phyloP scores from a whole-genome alignment of 2,113 vertebrate species.

The Pristiophorus japonicus region DNA sequence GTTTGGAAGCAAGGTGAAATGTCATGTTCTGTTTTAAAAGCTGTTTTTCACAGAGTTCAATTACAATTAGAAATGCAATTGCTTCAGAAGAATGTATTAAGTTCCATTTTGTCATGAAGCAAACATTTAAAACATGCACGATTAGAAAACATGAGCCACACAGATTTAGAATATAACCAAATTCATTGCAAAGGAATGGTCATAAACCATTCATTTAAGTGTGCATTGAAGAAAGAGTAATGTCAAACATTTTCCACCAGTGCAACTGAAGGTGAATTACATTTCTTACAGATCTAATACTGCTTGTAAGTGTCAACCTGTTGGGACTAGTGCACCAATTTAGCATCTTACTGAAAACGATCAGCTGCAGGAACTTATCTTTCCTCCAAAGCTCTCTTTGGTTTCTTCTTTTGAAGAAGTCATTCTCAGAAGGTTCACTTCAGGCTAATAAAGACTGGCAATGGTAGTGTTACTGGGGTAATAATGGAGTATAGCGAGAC shows the following conservation, averaged over 20 bases:
- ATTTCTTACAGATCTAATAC: background rate
- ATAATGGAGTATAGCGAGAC: background rate
- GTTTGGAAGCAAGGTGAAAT: background rate
- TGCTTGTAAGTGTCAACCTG: background rate
- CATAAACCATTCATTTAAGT: background rate
- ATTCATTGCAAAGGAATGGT: background rate
- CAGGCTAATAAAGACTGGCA: background rate
- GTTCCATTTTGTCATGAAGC: background rate
- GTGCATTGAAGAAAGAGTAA: background rate
- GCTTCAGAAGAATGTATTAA: background rate
- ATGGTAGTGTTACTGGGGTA: background rate
- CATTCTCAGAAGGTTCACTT: background rate
- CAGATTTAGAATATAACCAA: background rate
- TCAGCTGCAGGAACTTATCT: background rate
- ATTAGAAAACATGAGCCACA: constrained; percentile 6
- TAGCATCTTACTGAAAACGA: background rate
- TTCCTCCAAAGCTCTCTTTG: background rate
- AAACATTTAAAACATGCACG: constrained; percentile 27
- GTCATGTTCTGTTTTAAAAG: background rate
- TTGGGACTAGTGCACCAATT: background rate
- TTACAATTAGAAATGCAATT: constrained; percentile 9
- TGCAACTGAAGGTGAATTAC: background rate
- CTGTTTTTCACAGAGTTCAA: background rate
- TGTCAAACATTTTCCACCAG: background rate
- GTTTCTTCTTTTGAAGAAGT: background rate